phyloP scores from a whole-genome alignment of 2,797 vertebrate species.

The Esox lucius region DNA sequence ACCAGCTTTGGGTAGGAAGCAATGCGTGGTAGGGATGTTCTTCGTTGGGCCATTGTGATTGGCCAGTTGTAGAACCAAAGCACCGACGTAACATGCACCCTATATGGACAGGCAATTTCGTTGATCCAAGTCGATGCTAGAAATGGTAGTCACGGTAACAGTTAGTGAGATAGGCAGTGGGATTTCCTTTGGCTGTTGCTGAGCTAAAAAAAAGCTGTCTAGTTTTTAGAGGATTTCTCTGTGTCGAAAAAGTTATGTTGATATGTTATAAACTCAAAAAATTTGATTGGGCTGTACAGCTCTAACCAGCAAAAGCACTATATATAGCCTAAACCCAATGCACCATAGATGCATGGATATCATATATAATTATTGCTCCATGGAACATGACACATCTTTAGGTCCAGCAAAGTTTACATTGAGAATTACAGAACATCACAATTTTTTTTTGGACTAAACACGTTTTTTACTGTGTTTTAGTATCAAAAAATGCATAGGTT shows the following conservation, averaged over 20 bases:
- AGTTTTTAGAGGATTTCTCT: background rate
- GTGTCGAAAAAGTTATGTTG: background rate
- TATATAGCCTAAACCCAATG: background rate
- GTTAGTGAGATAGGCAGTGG: background rate
- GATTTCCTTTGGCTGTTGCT: background rate
- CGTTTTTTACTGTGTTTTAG: too few relatives aligned
- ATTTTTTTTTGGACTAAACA: too few relatives aligned
- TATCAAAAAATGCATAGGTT: too few relatives aligned
- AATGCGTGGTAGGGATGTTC: conserved; percentile 55
- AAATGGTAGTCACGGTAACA: background rate
- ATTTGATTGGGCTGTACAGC: background rate
- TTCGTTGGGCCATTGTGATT: conserved; percentile 17
- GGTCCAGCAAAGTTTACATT: too few relatives aligned
- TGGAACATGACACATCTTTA: background rate
- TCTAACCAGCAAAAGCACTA: background rate
- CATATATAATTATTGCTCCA: background rate
- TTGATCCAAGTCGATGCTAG: conserved; percentile 28
- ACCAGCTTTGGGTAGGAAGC: conserved; percentile 68
- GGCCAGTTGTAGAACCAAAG: conserved; percentile 36
- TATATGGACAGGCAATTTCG: conserved; percentile 44
- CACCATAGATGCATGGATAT: background rate
- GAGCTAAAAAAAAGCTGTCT: background rate
- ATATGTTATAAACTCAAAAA: background rate
- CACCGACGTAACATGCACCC: conserved; percentile 54
- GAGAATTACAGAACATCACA: too few relatives aligned